Evolutionary conservation across 1,140 invertebrate genomes (phyloP).

Genomic region (Drosophila oshimai): DNA sequence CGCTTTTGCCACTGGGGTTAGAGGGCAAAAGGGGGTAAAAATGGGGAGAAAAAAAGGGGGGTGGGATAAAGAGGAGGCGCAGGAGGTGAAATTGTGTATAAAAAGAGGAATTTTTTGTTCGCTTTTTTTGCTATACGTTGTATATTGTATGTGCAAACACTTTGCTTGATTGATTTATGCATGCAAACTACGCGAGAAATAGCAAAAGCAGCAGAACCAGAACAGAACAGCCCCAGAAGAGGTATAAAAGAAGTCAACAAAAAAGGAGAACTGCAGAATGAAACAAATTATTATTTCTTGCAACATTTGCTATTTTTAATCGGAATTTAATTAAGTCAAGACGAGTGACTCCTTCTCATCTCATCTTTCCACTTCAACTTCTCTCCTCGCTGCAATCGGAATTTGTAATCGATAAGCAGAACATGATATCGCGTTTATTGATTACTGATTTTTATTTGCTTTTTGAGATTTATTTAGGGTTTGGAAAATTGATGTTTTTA

Average conservation of each 20-base stretch:
- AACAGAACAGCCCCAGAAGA: no score
- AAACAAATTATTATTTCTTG: not conserved
- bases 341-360: not conserved
- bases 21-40: not conserved
- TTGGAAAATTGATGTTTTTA: no score
- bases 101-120: not conserved
- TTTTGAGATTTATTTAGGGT: no score
- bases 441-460: not conserved
- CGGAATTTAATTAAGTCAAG: conserved; percentile 36
- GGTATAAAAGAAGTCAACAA: not conserved
- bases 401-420: not conserved
- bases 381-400: not conserved
- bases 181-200: conserved; percentile 37
- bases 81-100: not conserved
- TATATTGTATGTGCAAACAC: conserved; percentile 59
- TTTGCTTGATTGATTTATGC: conserved; percentile 71
- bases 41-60: not conserved
- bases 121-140: conserved; percentile 8
- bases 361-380: not conserved
- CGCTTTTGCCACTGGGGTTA: conserved; percentile 28
- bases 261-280: not conserved
- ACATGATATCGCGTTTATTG: not conserved
- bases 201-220: conserved; percentile 1
- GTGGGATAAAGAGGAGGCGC: not conserved
- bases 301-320: conserved; percentile 7